These are phyloP conservation scores for Acleris holmiana DNA, from an alignment of 2,888 invertebrate species.

Conservation along the genomic window DNA sequence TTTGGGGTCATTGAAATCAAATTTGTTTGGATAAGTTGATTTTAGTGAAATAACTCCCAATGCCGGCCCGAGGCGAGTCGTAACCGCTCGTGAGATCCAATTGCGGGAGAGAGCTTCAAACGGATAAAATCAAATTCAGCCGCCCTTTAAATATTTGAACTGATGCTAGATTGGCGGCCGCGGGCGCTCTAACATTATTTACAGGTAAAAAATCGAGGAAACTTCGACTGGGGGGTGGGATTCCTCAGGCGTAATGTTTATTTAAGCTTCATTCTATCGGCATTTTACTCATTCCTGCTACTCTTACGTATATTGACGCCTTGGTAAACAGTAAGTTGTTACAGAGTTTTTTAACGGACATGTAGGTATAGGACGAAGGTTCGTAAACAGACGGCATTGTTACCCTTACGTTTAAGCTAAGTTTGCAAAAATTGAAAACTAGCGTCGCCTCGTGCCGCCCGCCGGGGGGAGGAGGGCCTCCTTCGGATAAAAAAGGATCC, in stretches of 20 bases:
- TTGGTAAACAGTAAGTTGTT: not conserved
- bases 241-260: too few species aligned
- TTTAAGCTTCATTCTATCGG: too few species aligned
- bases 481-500: slow-evolving; percentile 80
- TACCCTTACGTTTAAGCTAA: slow-evolving; percentile 32
- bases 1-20: slow-evolving; percentile 69
- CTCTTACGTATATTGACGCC: too few species aligned
- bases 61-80: slow-evolving; percentile 50
- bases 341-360: not conserved
- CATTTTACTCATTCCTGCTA: too few species aligned
- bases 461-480: slow-evolving; percentile 56
- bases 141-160: slow-evolving; percentile 82
- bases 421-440: slow-evolving; percentile 37
- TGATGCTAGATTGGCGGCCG: slow-evolving; percentile 55
- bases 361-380: slow-evolving; percentile 6
- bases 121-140: slow-evolving; percentile 71
- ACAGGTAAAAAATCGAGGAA: slow-evolving; percentile 33
- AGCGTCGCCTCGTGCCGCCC: slow-evolving; percentile 36
- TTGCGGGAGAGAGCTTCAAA: slow-evolving; percentile 65
- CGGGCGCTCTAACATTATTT: slow-evolving; percentile 38
- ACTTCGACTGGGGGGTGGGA: slow-evolving; percentile 7
- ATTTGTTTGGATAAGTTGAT: slow-evolving; percentile 73
- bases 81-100: slow-evolving; percentile 80
- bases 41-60: slow-evolving; percentile 67
- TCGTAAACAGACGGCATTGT: slow-evolving; percentile 27